Evolutionary conservation across 92 coral and sea anemone genomes (phyloP), one percentile per base, ranked within the genome.

Genomic region (Bergia puertoricense): DNA sequence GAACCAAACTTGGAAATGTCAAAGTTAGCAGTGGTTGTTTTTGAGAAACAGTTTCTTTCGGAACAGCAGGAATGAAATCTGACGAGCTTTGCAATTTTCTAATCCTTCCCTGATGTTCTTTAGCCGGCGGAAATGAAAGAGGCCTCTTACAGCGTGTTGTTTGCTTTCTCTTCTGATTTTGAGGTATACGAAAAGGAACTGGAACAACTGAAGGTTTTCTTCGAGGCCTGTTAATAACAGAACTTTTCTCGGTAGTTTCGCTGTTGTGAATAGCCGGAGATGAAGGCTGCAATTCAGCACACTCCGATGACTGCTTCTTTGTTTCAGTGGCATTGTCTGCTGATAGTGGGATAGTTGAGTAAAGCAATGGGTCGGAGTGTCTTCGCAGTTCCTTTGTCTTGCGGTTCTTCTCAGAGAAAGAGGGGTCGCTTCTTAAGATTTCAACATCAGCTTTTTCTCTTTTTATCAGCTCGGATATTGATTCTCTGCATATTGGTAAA

Each of bases 121-220:
- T 88, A 48, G 89, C 72, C 4, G 93, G 93, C 18, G 93, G 93
- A 23, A 91, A 88, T 4, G 93, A 91, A 37, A 74, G 8, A 15
- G 91, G 91, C 1, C 93, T 89, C 20, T 51, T 59, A 22, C 57
- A 74, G 5, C 42, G 57, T 23, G 40, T 50, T 22, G 6, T 42
- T 23, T 79, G 51, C 20, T 74, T 74, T 15, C 50, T 81, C 75
- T 79, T 91, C 81, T 68, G 85, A 13, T 16, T 76, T 16, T 73
- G 86, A 51, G 75, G 54, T 7, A 82, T 22, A 16, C 40, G 71
- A 30, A 91, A 91, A 9, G 93, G 93, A 3, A 91, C 89, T 0
- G 93, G 93, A 11, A 91, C 93, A 3, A 91, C 84, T 4, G 93
- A 91, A 0, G 93, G 89, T 83, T 91, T 91, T 46, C 93, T 81